These are phyloP conservation scores for Podarcis siculus DNA, from an alignment of 2,797 vertebrate genomes.

Conservation along the genomic window DNA sequence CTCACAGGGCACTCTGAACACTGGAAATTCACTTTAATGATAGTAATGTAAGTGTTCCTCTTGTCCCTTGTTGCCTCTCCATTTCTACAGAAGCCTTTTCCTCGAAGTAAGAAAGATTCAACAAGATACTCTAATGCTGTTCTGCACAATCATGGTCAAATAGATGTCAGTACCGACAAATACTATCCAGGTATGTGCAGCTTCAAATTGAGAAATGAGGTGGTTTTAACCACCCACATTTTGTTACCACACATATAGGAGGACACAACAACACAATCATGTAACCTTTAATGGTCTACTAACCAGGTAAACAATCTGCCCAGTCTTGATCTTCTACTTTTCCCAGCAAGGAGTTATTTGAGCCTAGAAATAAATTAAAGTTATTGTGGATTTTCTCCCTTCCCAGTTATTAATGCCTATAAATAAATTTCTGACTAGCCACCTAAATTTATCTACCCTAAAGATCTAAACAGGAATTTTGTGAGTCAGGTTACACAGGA, in stretches of 20 bases:
- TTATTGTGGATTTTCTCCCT: not conserved
- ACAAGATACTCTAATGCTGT: not conserved
- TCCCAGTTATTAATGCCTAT: not conserved
- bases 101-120: not conserved
- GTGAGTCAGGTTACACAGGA: conserved; percentile 5
- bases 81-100: not conserved
- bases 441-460: not conserved
- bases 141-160: not conserved
- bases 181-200: not conserved
- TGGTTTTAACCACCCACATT: too few relatives aligned
- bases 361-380: not conserved
- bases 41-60: too few relatives aligned
- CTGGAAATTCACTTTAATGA: not conserved
- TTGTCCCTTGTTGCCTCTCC: not conserved
- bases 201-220: not conserved
- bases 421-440: not conserved
- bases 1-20: not conserved
- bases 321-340: not conserved
- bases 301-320: not conserved
- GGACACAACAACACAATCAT: not conserved
- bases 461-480: conserved; percentile 18
- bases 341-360: not conserved
- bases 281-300: not conserved
- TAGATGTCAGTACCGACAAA: not conserved
- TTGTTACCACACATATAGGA: not conserved